Evolutionary conservation across 2,797 vertebrate genomes (phyloP).

Genomic region (Rhodeus uyekii): DNA sequence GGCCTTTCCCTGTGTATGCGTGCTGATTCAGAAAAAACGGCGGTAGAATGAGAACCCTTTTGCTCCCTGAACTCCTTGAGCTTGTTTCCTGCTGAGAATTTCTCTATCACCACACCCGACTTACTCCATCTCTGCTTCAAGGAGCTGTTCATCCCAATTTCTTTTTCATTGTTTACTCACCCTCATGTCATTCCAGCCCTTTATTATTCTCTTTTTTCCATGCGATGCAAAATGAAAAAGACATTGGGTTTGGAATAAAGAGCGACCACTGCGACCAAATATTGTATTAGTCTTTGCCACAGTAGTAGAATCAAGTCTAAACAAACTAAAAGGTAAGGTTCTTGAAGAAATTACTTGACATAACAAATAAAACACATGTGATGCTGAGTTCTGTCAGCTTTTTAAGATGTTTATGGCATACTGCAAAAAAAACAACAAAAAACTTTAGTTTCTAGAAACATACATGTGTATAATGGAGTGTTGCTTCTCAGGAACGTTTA

Average conservation of each 20-base stretch:
- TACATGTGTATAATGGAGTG: too few species aligned
- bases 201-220: background rate
- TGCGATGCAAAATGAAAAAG: background rate
- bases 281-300: background rate
- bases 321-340: too few species aligned
- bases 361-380: too few species aligned
- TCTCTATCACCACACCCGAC: slow-evolving; percentile 51
- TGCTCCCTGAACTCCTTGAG: slow-evolving; percentile 40
- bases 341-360: too few species aligned
- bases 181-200: background rate
- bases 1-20: slow-evolving; percentile 36
- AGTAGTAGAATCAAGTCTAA: background rate
- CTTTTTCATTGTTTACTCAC: slow-evolving; percentile 16
- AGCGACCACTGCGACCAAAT: background rate
- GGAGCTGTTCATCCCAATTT: slow-evolving; percentile 20
- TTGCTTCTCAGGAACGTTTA: background rate
- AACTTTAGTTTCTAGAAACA: background rate
- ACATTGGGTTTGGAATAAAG: background rate
- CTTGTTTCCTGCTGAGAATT: slow-evolving; percentile 44
- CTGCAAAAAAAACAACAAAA: background rate
- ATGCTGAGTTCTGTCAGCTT: too few species aligned
- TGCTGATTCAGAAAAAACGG: slow-evolving; percentile 38
- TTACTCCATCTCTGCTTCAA: slow-evolving; percentile 41
- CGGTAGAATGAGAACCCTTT: slow-evolving; percentile 2
- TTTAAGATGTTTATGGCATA: too few species aligned